Evolutionary conservation across 2,797 vertebrate genomes (phyloP).

Genomic region (Apodemus agrarius): DNA sequence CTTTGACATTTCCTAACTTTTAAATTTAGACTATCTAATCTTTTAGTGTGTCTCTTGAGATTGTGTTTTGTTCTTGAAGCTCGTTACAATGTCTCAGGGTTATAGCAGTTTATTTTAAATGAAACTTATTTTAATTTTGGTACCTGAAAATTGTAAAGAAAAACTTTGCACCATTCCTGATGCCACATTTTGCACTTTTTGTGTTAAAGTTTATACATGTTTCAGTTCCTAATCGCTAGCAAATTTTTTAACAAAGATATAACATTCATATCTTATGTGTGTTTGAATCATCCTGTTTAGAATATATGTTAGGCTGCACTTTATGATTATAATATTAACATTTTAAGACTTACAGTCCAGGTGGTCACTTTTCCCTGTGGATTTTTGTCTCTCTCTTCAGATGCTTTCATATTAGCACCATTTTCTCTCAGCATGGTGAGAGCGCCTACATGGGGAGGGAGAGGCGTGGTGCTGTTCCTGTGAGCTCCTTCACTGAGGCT

Average conservation of each 20-base stretch:
- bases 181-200: neutral
- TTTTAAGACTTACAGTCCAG: neutral
- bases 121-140: neutral
- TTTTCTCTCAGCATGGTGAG: neutral
- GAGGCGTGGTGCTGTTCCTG: neutral
- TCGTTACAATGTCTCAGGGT: neutral
- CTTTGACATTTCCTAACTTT: neutral
- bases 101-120: neutral
- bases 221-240: neutral
- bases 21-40: neutral
- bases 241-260: neutral
- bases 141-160: neutral
- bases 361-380: neutral
- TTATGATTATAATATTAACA: neutral
- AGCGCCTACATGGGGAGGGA: fast-evolving
- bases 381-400: neutral
- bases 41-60: neutral
- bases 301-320: neutral
- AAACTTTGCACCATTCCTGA: neutral
- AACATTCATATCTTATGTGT: neutral
- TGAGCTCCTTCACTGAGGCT: neutral
- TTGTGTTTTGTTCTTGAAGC: neutral
- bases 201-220: neutral
- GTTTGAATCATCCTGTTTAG: neutral
- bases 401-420: neutral